These are phyloP conservation scores for Aleadryas rufinucha DNA, from an alignment of 2,113 vertebrate genomes.

Conservation along the genomic window DNA sequence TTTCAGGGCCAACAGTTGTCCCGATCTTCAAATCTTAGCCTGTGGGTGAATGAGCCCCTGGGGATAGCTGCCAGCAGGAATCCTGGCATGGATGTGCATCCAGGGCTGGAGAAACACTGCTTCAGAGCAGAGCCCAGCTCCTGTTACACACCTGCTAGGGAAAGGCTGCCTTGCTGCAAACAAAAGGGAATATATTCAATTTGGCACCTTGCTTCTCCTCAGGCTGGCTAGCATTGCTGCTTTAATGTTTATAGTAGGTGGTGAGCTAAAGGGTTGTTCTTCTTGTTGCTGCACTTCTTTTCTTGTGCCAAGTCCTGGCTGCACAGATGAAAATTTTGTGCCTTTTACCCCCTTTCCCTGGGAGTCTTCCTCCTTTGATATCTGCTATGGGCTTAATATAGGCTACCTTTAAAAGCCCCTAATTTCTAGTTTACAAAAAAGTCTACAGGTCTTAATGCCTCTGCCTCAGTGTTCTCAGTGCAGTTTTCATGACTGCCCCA, in stretches of 20 bases:
- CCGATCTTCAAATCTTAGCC: not conserved
- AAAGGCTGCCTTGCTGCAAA: not conserved
- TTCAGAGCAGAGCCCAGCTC: not conserved
- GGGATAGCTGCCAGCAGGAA: not conserved
- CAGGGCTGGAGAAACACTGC: not conserved
- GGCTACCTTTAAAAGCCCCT: not conserved
- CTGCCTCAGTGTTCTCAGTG: not conserved
- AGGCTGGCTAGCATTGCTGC: not conserved
- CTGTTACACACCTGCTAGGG: not conserved
- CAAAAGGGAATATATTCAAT: not conserved
- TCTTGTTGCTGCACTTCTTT: not conserved
- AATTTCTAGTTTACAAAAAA: not conserved
- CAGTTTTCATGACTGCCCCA: not conserved
- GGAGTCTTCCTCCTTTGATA: not conserved
- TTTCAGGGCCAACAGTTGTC: not conserved
- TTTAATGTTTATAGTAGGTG: not conserved
- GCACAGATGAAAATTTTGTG: not conserved
- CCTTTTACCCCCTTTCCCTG: not conserved
- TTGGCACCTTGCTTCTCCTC: not conserved
- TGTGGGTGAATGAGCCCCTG: not conserved
- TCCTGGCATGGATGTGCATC: not conserved
- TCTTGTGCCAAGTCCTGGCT: not conserved
- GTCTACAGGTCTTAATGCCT: not conserved
- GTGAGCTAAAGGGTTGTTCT: not conserved
- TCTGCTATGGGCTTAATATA: not conserved